Evolutionary conservation across 2,888 invertebrate genomes (phyloP).

Genomic region (Bimastos eiseni): DNA sequence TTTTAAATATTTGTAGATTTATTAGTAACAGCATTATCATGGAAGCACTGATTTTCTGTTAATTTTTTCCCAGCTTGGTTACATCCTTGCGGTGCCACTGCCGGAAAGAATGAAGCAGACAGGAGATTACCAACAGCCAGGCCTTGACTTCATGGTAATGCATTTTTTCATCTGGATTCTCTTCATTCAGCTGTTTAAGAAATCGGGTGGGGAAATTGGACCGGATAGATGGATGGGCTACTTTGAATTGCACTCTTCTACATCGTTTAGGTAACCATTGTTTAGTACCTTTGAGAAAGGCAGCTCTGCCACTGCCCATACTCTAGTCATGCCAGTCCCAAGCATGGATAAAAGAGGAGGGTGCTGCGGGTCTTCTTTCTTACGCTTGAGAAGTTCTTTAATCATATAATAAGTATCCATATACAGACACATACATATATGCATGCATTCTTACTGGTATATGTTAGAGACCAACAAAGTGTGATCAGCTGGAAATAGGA

Average conservation of each 20-base stretch:
- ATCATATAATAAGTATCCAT: neutral
- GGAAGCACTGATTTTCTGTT: neutral
- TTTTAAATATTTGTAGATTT: neutral
- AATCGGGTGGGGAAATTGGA: neutral
- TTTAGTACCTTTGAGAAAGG: no score
- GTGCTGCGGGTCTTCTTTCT: no score
- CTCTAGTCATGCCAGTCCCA: no score
- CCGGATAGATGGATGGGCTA: no score
- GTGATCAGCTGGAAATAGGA: no score
- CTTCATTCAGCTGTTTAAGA: no score
- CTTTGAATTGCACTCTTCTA: neutral
- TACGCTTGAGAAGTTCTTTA: neutral
- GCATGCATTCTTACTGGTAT: neutral
- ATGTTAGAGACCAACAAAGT: no score
- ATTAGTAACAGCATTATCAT: neutral
- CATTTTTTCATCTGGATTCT: neutral
- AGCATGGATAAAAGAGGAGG: no score
- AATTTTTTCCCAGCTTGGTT: slow-evolving; percentile 66
- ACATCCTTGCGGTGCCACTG: slow-evolving; percentile 75
- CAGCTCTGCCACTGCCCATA: no score
- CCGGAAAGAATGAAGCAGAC: slow-evolving; percentile 68
- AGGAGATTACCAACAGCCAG: slow-evolving; percentile 69
- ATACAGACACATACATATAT: neutral
- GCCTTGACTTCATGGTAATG: slow-evolving; percentile 75
- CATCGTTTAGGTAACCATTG: no score